Evolutionary conservation across 1,140 invertebrate species (phyloP).

Genomic region (Drosophila takahashii): DNA sequence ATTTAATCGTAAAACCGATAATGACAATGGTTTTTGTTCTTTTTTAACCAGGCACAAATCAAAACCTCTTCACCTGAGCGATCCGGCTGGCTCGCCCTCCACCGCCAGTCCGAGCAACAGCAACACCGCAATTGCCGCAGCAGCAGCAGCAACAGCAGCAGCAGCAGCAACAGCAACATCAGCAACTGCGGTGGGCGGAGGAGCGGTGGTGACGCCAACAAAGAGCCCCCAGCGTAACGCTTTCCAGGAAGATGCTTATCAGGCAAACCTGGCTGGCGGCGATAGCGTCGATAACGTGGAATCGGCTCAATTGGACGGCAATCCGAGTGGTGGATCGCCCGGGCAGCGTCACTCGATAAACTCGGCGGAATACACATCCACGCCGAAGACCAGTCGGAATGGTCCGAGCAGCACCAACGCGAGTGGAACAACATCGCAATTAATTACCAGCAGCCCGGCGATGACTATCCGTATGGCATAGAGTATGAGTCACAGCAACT

Average conservation of each 20-base stretch:
- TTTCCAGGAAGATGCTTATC: conserved; percentile 78
- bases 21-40: conserved; percentile 25
- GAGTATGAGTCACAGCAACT: conserved; percentile 72
- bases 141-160: conserved; percentile 8
- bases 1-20: conserved; percentile 26
- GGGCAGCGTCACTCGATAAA: conserved; percentile 75
- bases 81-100: conserved; percentile 55
- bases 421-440: conserved; percentile 74
- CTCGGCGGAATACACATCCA: conserved; percentile 76
- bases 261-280: conserved; percentile 34
- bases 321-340: conserved; percentile 52
- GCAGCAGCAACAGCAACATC: background rate
- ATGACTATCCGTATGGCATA: conserved; percentile 69
- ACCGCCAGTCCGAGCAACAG: conserved; percentile 39
- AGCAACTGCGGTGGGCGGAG: too few relatives aligned
- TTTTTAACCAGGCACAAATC: conserved; percentile 70
- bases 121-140: conserved; percentile 5
- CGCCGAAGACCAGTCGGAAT: conserved; percentile 70
- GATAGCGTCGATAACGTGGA: conserved; percentile 63
- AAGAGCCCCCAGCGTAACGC: conserved; percentile 67
- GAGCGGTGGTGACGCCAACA: conserved; percentile 54
- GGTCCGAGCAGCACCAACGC: conserved; percentile 39
- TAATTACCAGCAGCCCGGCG: conserved; percentile 71
- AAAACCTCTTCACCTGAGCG: conserved; percentile 74
- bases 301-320: conserved; percentile 18